Percentiles rank a stretch among this genome's conserved stretches.
These are phyloP conservation scores for Malacoraja senta DNA, from an alignment of 2,797 vertebrate genomes.

Conservation along the genomic window DNA sequence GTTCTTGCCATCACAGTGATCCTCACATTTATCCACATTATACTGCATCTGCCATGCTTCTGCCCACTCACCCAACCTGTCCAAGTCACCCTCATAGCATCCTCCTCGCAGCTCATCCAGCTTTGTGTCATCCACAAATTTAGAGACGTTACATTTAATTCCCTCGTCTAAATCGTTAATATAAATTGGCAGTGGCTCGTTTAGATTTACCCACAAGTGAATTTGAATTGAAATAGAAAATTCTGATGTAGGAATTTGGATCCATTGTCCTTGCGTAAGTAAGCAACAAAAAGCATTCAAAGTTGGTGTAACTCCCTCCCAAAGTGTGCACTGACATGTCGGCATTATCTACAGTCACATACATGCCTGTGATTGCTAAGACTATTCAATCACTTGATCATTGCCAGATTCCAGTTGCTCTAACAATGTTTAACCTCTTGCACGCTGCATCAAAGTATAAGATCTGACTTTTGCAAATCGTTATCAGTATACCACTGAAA, in stretches of 20 bases:
- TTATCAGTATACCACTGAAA: not conserved
- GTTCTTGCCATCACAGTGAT: too few species aligned
- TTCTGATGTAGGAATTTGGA: constrained; percentile 15
- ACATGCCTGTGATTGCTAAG: constrained; percentile 12
- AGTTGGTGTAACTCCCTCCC: constrained; percentile 25
- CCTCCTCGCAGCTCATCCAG: too few species aligned
- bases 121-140: too few species aligned
- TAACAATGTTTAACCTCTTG: constrained; percentile 29
- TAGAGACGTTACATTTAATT: too few species aligned
- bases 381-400: constrained; percentile 30
- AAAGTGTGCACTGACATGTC: constrained; percentile 35
- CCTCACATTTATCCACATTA: too few species aligned
- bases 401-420: constrained; percentile 25
- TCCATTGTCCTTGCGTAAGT: constrained; percentile 34
- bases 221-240: constrained; percentile 36
- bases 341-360: constrained; percentile 30
- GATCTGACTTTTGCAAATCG: not conserved
- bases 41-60: too few species aligned
- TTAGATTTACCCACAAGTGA: not conserved
- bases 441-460: not conserved
- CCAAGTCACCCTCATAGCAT: too few species aligned
- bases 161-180: too few species aligned
- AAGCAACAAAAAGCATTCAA: not conserved
- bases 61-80: too few species aligned
- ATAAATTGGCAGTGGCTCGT: not conserved